phyloP scores from a whole-genome alignment of 2,888 invertebrate species.

The Cheilosia urbana region DNA sequence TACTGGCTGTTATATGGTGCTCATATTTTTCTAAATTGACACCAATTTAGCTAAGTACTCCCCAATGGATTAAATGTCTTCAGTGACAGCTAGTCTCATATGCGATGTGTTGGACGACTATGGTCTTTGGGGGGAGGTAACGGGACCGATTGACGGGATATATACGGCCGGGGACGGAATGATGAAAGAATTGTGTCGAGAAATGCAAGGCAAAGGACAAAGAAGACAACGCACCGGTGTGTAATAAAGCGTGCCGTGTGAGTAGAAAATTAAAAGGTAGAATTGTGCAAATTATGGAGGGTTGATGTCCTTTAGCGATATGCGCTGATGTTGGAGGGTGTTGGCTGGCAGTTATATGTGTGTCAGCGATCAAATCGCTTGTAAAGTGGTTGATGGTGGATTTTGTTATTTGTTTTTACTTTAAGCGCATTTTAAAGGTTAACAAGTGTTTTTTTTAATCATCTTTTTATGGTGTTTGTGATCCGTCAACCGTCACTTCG shows the following conservation, averaged over 20 bases:
- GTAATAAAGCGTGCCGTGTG: slow-evolving; percentile 64
- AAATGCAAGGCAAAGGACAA: slow-evolving; percentile 61
- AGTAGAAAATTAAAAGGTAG: slow-evolving; percentile 68
- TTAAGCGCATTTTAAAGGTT: too few species aligned
- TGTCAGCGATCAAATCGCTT: slow-evolving; percentile 25
- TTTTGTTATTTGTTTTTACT: too few species aligned
- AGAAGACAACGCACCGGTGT: slow-evolving; percentile 69
- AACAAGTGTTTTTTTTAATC: too few species aligned
- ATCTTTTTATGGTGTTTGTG: too few species aligned
- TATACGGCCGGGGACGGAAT: neutral
- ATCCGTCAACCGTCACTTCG: too few species aligned
- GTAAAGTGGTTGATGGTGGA: slow-evolving; percentile 28
- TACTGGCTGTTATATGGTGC: slow-evolving; percentile 23
- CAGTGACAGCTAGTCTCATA: slow-evolving; percentile 52
- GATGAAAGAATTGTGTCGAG: slow-evolving; percentile 21
- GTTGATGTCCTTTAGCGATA: slow-evolving; percentile 49
- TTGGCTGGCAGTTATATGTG: slow-evolving; percentile 41
- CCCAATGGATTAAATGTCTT: slow-evolving; percentile 72
- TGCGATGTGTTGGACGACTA: slow-evolving; percentile 6
- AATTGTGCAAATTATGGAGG: slow-evolving; percentile 70
- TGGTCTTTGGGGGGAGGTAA: slow-evolving; percentile 5
- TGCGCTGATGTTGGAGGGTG: neutral
- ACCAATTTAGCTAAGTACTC: slow-evolving; percentile 74
- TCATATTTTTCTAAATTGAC: slow-evolving; percentile 73
- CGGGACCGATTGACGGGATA: neutral